These are phyloP conservation scores for Neotoxoptera formosana DNA, from an alignment of 1,140 invertebrate species.

Conservation along the genomic window DNA sequence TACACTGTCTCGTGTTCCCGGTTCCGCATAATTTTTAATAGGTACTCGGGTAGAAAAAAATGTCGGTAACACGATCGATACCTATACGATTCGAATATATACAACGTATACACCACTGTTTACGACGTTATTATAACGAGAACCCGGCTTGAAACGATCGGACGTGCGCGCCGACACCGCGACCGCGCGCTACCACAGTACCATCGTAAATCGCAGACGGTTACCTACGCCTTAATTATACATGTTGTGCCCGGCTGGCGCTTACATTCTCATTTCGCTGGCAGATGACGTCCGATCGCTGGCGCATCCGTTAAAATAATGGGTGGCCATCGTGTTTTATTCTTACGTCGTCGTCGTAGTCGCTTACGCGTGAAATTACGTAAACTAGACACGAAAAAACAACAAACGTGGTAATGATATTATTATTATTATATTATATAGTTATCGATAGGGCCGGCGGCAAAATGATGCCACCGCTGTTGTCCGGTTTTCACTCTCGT, in stretches of 20 bases:
- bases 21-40: neutral
- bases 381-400: neutral
- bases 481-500: constrained; percentile 6
- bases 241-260: no score
- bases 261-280: neutral
- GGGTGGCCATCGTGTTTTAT: neutral
- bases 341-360: neutral
- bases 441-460: neutral
- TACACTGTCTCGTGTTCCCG: neutral
- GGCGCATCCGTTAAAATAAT: neutral
- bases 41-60: neutral
- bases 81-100: neutral
- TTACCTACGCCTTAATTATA: neutral
- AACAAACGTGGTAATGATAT: neutral
- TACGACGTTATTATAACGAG: neutral
- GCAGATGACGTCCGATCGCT: neutral
- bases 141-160: neutral
- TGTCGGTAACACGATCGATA: neutral
- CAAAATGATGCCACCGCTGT: neutral
- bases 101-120: neutral
- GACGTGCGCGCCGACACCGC: neutral
- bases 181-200: neutral
- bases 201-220: no score
- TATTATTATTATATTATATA: neutral
- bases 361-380: neutral